Base-by-base conservation (phyloP, 1,140 invertebrate species). In the Mactra quadrangularis region DNA sequence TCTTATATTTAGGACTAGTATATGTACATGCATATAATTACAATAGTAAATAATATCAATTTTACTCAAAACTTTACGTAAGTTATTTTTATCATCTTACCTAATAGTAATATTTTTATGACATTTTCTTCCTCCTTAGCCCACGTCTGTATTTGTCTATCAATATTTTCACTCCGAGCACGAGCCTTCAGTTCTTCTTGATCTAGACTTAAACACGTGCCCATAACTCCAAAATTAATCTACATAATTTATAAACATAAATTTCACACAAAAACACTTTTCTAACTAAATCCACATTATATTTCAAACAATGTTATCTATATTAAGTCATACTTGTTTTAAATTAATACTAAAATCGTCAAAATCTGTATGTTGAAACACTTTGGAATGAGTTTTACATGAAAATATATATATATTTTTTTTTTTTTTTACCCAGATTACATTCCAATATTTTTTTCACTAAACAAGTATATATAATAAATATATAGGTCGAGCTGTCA, bases 51-150 rank as follows among this genome's bases (percentile, higher is more conserved):
- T n/a, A n/a, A n/a, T n/a, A n/a, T n/a, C n/a, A n/a, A n/a, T n/a
- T n/a, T n/a, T n/a, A n/a, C n/a, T n/a, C n/a, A n/a, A n/a, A n/a
- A n/a, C n/a, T n/a, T n/a, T n/a, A n/a, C n/a, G 38, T 41, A 41
- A 7, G 15, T 41, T 41, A 6, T 7, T 41, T 41, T 41, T 15
- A 41, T 15, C 3, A 33, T 87, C 90, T 89, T 90, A 94, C 94
- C 94, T 11, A 94, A 85, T 7, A 94, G 86, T 29, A 94, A 85
- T 38, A 94, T 94, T 87, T 94, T 94, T 55, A 94, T 92, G 38
- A 94, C 90, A 88, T 93, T 93, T 41, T 86, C 85, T 29, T 94
- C 93, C 72, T 94, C 91, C 72, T 93, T 94, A 22, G 93, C 93
- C 78, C 93, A 91, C 71, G 91, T 90, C 29, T 90, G 89, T 17